A percentile compares a stretch with the other conserved stretches of the same genome.
These are phyloP conservation scores for Cichladusa arquata DNA, from an alignment of 2,113 vertebrate species.

Conservation along the genomic window DNA sequence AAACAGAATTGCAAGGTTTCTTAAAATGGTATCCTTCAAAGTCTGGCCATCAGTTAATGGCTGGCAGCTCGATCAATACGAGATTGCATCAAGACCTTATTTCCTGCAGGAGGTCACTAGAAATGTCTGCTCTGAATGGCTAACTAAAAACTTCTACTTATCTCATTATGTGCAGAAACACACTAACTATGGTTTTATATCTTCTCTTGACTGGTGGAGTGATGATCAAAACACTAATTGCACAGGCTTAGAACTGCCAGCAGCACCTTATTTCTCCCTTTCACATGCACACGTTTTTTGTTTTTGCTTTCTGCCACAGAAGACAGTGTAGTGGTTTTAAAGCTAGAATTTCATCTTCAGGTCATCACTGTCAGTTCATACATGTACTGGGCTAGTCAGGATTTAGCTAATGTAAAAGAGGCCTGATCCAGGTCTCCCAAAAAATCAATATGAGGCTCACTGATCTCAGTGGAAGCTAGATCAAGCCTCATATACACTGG, in stretches of 20 bases:
- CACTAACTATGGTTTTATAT: not conserved
- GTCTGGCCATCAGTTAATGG: conserved; percentile 35
- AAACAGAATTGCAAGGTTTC: conserved; percentile 13
- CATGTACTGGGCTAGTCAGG: not conserved
- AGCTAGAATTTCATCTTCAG: not conserved
- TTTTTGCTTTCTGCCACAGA: not conserved
- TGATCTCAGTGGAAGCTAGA: not conserved
- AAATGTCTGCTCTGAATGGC: conserved; percentile 47
- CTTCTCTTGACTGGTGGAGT: not conserved
- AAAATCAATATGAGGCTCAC: not conserved
- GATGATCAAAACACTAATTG: conserved; percentile 53
- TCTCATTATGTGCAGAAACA: conserved; percentile 29
- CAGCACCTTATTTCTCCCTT: not conserved
- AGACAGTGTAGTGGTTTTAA: not conserved
- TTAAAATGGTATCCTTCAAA: conserved; percentile 54
- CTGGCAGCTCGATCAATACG: conserved; percentile 61
- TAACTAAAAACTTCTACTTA: conserved; percentile 36
- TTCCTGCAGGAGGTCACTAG: conserved; percentile 44
- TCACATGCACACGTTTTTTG: not conserved
- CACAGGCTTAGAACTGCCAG: not conserved
- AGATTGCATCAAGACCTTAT: conserved; percentile 70
- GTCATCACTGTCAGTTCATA: not conserved
- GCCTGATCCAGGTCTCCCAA: not conserved
- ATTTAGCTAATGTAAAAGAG: not conserved
- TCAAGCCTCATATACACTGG: not conserved